Base-by-base conservation (phyloP, 2,888 invertebrate species). In the Stenichneumon culpator region DNA sequence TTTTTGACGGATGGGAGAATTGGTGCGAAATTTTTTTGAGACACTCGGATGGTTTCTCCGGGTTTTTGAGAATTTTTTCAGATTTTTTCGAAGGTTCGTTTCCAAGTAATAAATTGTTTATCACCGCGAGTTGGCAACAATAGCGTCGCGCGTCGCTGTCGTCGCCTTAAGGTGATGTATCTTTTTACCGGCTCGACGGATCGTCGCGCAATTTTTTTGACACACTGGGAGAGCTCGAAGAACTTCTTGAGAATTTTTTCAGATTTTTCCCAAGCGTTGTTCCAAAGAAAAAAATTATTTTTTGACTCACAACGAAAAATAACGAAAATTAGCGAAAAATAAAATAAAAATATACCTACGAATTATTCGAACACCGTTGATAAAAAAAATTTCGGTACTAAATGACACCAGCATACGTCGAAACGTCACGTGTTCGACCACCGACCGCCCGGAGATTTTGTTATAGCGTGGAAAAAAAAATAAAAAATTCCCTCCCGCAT, bases 401-500 rank as follows among this genome's bases (percentile, higher is more conserved):
- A 11, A 50, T 32, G 36, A 32, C 16, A 80, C 79, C 70, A 74
- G 79, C 75, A 83, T 83, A 57, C 32, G 52, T 65, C 7, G 25
- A 72, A 67, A 54, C 28, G 54, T 65, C 39, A 47, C 19, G 28
- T n/a, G 22, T 44, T 25, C 39, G 25, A 52, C 54, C 19, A 3
- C 54, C 19, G 11, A 36, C 52, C 4, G 28, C 28, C 9, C 67
- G 39, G 19, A 67, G 54, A 65, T 79, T 44, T 73, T 57, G 67
- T 73, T 39, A 54, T 39, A 80, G 47, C 32, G 39, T 25, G 28
- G 16, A 50, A 47, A 14, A 69, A 28, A 65, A 50, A 32, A 32
- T 28, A 47, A 78, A 78, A 83, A 74, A 67, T 68, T 57, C 54
- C 67, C 19, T 83, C 83, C 83, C 83, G 83, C 83, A 83, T 83